Base-by-base conservation (phyloP, 2,888 invertebrate species). In the Tetanocera ferruginea region DNA sequence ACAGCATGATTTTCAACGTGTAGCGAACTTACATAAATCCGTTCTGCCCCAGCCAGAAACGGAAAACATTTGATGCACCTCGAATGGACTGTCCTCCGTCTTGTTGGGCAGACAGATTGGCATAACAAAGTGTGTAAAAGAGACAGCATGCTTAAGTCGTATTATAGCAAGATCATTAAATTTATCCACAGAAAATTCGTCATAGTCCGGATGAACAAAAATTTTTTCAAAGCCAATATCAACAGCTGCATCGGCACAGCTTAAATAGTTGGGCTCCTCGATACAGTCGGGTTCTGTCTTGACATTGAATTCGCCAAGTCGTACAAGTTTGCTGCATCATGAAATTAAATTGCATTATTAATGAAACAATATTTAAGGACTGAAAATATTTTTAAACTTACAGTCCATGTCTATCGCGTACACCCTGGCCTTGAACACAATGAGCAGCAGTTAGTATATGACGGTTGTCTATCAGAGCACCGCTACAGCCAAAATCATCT, bases 271-370 rank as follows among this genome's bases (percentile, higher is more conserved):
- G 76, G 79, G 87, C 82, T 84, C 90, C 85, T 88, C 87, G 25
- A 91, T 88, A 86, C 94, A 94, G 84, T 94, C 94, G 0, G 91
- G 88, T 52, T 92, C 91, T 1, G 91, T 91, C 81, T 92, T 91
- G 0, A 91, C 91, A 84, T 94, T 92, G 83, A 93, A 93, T 88
- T 94, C 94, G 0, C 94, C 94, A 55, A 94, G 88, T 14, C 94
- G 91, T 3, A 92, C 91, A 57, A 90, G 89, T 80, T 90, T 88
- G 70, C 89, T 89, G 67, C 0, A 79, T n/a, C 0, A 70, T 37
- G 14, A 2, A 43, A 43, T 43, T 43, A 11, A 11, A 6, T 43
- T n/a, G n/a, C n/a, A n/a, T n/a, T n/a, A n/a, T n/a, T n/a, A n/a
- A n/a, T n/a, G n/a, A n/a, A n/a, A n/a, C n/a, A n/a, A n/a, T n/a